Evolutionary conservation across 2,113 vertebrate genomes (phyloP).

Genomic region (Gobio gobio): DNA sequence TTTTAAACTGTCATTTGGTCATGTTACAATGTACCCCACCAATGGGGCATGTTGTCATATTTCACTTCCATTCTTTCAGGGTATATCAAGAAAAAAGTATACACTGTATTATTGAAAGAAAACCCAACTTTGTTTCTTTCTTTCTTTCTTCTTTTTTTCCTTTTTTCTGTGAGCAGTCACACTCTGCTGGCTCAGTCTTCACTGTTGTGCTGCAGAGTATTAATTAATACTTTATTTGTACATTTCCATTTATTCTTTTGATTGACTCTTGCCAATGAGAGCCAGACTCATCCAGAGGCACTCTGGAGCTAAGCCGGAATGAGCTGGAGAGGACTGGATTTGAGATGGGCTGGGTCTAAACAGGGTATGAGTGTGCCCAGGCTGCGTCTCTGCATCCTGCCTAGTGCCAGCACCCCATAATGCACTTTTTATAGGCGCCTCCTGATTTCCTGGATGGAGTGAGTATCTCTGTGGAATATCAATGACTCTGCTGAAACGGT

Average conservation of each 20-base stretch:
- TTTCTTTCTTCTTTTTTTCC: neutral
- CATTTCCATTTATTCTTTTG: constrained; percentile 37
- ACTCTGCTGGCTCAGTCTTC: neutral
- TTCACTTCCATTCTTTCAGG: no score
- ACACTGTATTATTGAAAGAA: no score
- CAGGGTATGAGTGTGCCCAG: constrained; percentile 34
- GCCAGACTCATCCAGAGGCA: constrained; percentile 7
- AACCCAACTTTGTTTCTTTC: neutral
- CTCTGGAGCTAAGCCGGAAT: constrained; percentile 42
- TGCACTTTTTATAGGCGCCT: constrained; percentile 70
- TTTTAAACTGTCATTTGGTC: no score
- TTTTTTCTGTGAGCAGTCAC: neutral
- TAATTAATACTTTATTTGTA: constrained; percentile 17
- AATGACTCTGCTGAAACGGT: constrained; percentile 66
- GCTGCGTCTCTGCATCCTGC: constrained; percentile 48
- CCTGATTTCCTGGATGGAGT: constrained; percentile 76
- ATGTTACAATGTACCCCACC: no score
- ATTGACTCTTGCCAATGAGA: constrained; percentile 31
- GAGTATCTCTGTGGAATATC: constrained; percentile 71
- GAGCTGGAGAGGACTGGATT: neutral
- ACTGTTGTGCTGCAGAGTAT: constrained; percentile 1
- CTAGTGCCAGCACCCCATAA: constrained; percentile 68
- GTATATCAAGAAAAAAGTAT: no score
- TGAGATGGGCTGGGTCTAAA: constrained; percentile 33
- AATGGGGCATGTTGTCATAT: no score